Evolutionary conservation across 1,140 invertebrate genomes (phyloP).

Genomic region (Sitobion miscanthi): DNA sequence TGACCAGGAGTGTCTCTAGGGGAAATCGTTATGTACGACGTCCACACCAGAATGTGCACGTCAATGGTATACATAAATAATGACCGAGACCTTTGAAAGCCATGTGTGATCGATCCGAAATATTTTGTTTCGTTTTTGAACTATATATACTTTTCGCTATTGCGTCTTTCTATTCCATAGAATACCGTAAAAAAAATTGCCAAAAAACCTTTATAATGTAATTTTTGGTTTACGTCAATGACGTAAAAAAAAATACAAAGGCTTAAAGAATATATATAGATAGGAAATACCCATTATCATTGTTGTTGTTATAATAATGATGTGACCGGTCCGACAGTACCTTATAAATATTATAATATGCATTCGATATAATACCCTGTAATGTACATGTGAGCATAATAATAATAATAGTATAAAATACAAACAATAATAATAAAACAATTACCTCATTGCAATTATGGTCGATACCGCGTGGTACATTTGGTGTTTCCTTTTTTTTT

Average conservation of each 20-base stretch:
- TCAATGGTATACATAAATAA: background rate
- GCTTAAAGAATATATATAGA: background rate
- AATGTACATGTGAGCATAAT: slow-evolving; percentile 8
- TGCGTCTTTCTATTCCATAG: background rate
- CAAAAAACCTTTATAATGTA: background rate
- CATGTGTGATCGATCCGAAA: slow-evolving; percentile 8
- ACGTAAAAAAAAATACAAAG: background rate
- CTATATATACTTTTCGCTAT: background rate
- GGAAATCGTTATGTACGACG: background rate
- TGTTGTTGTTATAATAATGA: background rate
- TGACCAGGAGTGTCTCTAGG: background rate
- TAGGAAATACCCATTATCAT: background rate
- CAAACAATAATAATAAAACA: slow-evolving; percentile 24
- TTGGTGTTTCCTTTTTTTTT: slow-evolving; percentile 73
- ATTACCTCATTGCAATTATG: slow-evolving; percentile 89
- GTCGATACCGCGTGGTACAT: slow-evolving; percentile 92
- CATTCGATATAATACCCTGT: background rate
- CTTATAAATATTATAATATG: background rate
- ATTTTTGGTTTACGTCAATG: background rate
- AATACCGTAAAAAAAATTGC: background rate
- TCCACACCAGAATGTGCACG: background rate
- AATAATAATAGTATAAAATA: slow-evolving; percentile 1
- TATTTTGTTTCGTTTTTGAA: background rate
- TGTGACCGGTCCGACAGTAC: background rate
- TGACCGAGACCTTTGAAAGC: background rate